These are phyloP conservation scores for Sebastiscus tertius DNA, from an alignment of 2,797 vertebrate genomes.

Conservation along the genomic window DNA sequence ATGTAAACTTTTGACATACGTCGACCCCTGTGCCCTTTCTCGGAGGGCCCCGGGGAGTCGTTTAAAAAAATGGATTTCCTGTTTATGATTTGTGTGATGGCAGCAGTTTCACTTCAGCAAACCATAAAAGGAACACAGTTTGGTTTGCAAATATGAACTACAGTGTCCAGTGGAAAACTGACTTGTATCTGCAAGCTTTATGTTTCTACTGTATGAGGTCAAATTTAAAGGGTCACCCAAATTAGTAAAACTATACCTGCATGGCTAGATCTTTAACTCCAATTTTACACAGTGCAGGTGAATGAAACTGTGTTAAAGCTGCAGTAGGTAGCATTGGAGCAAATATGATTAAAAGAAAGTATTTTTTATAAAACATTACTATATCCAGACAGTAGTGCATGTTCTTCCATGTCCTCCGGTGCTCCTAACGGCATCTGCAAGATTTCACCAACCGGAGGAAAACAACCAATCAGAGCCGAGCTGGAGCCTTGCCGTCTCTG, in stretches of 20 bases:
- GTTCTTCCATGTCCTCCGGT: no score
- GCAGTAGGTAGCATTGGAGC: no score
- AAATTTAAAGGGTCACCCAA: background rate
- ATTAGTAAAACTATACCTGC: background rate
- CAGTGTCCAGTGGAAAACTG: background rate
- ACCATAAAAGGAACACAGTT: background rate
- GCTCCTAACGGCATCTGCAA: no score
- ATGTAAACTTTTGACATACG: background rate
- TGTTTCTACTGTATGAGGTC: background rate
- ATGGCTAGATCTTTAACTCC: background rate
- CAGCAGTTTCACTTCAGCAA: slow-evolving; percentile 45
- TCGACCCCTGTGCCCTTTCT: background rate
- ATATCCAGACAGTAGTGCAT: no score
- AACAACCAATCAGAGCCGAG: no score
- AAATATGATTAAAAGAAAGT: no score
- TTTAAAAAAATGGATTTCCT: slow-evolving; percentile 47
- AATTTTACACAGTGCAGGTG: background rate
- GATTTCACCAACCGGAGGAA: rapidly evolving
- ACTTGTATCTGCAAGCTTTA: background rate
- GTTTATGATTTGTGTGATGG: slow-evolving; percentile 11
- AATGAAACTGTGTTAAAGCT: background rate
- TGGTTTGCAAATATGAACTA: background rate
- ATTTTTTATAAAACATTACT: no score
- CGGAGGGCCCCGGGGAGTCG: background rate
- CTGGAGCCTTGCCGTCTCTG: no score